These are phyloP conservation scores for Thymallus thymallus DNA, from an alignment of 2,113 vertebrate species.

Conservation along the genomic window DNA sequence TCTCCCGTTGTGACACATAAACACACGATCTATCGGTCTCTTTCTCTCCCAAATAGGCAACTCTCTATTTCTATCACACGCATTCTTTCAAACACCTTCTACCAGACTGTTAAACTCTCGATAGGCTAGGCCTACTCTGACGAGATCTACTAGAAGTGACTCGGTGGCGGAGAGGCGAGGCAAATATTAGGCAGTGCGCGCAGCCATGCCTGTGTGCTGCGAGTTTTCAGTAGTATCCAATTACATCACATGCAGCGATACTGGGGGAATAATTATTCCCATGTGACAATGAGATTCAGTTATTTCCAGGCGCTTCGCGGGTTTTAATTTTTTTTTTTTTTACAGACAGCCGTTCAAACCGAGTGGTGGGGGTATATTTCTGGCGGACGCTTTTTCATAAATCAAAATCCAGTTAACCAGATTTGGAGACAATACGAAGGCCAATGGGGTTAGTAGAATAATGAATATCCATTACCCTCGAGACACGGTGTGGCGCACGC, in stretches of 20 bases:
- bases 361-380: conserved; percentile 14
- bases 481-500: no score
- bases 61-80: not conserved
- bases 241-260: conserved; percentile 69
- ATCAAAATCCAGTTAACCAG: conserved; percentile 68
- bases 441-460: conserved; percentile 51
- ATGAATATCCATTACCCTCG: conserved; percentile 61
- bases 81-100: not conserved
- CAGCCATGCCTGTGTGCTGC: conserved; percentile 71
- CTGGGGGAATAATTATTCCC: conserved; percentile 66
- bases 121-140: conserved; percentile 11
- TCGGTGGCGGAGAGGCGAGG: conserved; percentile 61
- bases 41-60: not conserved
- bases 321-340: conserved; percentile 57
- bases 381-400: conserved; percentile 54
- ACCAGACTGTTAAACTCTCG: conserved; percentile 4
- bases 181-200: conserved; percentile 65
- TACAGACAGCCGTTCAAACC: conserved; percentile 32
- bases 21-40: no score
- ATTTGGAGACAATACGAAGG: conserved; percentile 52
- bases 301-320: conserved; percentile 51
- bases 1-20: conserved; percentile 5
- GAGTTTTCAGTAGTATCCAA: conserved; percentile 79
- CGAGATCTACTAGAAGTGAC: conserved; percentile 68
- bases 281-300: conserved; percentile 59